Evolutionary conservation across 2,888 invertebrate species (phyloP), one percentile per base, ranked within the genome.

Genomic region (Drosophila melanocephala): DNA sequence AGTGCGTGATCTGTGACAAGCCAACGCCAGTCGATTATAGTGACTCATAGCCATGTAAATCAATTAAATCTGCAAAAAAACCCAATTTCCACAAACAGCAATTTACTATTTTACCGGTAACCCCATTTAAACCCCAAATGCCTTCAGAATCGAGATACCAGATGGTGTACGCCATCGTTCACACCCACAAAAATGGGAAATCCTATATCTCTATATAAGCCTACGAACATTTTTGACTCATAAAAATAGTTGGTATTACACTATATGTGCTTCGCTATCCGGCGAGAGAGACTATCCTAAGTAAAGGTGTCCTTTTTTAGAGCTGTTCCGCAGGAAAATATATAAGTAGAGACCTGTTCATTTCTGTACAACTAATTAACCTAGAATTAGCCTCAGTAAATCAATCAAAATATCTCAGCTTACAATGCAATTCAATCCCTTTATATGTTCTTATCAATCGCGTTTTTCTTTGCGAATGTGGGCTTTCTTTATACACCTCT

Each of bases 381-480:
- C 37, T 19, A 39, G 22, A 63, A 55, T 50, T 59, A 63, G 26
- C 72, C 56, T 35, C 35, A 5, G 10, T 42, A 44, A 22, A 5
- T 44, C 42, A 44, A 2, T 7, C 22, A 2, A 0, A 3, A 44
- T n/a, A 22, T 22, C 22, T 22, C 5, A 0, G 12, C 37, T 19
- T 72, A 39, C 60, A 60, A 64, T 72, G 65, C 32, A 32, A 32
- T 9, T 9, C 2, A 33, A 42, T 62, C 44, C 39, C 30, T 52
- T 33, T 52, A 51, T 60, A 56, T 22, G 44, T 37, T 55, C 55
- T 28, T 68, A 68, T 12, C 68, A 78, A 84, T 76, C 68, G 59
- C 80, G 75, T 83, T 88, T 83, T 71, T 72, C 78, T 81, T 71
- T 74, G 73, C 72, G 58, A 89, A 75, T 89, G 79, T 84, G 79